Evolutionary conservation across 1,140 invertebrate species (phyloP), one percentile per base, ranked within the genome.

Genomic region (Nixonia krombeini): DNA sequence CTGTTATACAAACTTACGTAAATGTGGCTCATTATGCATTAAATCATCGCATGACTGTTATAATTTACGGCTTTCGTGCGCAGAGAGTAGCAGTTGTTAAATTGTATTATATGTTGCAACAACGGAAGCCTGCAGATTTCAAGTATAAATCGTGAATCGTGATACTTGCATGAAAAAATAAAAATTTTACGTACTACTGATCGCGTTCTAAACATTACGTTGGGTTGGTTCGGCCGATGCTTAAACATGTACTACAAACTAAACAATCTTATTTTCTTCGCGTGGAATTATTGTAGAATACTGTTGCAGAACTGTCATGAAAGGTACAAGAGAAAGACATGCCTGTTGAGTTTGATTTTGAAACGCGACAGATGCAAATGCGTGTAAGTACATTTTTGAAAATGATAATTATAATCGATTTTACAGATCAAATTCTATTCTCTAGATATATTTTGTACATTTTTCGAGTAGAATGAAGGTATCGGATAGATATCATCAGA

Each of bases 351-450:
- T 69, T 69, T 58, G 58, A 69, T 69, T 42, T 63, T 50, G 50
- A 66, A 61, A 63, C 50, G 52, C 53, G 65, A 69, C 58, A 53
- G 63, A 69, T 42, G 47, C 55, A 62, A 69, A 70, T 44, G 55
- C 42, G 59, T 69, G 58, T 69, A 67, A 37, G 61, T 67, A 69
- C 53, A 63, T 63, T 63, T 63, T 63, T 69, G 53, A 67, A 69
- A 47, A 55, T 69, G 64, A 40, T 16, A 40, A 16, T 40, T 1
- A 8, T 40, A 64, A 40, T 63, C 55, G 62, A 62, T 69, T 69
- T 62, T 68, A 68, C 65, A 58, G 46, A 62, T 68, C 57, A 68
- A 68, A 35, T 62, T 68, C 53, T 69, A 69, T 69, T 69, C 63
- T 69, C 53, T 63, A 63, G 57, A 50, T 8, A 53, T 49, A 52